These are phyloP conservation scores for Rousettus leschenaultii DNA, from an alignment of 2,113 vertebrate genomes.

Conservation along the genomic window DNA sequence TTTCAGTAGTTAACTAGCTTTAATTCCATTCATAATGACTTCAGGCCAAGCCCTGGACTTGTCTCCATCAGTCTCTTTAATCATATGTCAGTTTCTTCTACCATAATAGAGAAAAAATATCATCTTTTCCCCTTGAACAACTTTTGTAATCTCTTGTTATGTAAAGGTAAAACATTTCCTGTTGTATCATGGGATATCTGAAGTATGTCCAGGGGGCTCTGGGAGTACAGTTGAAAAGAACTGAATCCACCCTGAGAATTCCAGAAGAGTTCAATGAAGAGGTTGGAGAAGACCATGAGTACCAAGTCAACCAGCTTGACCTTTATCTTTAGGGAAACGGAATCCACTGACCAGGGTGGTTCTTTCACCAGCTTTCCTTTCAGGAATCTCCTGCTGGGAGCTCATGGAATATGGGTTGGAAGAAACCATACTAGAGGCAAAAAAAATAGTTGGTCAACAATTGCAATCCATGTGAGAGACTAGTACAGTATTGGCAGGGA, in stretches of 20 bases:
- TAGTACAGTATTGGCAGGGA: background rate
- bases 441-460: background rate
- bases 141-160: background rate
- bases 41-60: background rate
- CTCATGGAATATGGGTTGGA: background rate
- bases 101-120: background rate
- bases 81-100: background rate
- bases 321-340: background rate
- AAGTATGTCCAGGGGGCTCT: background rate
- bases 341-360: background rate
- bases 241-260: background rate
- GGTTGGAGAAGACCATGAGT: background rate
- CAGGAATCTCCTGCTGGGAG: background rate
- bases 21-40: background rate
- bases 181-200: background rate
- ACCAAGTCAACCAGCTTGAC: background rate
- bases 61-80: background rate
- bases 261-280: background rate
- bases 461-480: background rate
- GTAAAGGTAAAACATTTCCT: background rate
- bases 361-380: background rate
- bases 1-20: background rate
- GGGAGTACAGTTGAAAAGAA: background rate
- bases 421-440: background rate
- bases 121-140: background rate